A percentile compares a stretch with the other conserved stretches of the same genome.
These are phyloP conservation scores for Spizaetus ornatus DNA, from an alignment of 2,113 vertebrate species.

Conservation along the genomic window DNA sequence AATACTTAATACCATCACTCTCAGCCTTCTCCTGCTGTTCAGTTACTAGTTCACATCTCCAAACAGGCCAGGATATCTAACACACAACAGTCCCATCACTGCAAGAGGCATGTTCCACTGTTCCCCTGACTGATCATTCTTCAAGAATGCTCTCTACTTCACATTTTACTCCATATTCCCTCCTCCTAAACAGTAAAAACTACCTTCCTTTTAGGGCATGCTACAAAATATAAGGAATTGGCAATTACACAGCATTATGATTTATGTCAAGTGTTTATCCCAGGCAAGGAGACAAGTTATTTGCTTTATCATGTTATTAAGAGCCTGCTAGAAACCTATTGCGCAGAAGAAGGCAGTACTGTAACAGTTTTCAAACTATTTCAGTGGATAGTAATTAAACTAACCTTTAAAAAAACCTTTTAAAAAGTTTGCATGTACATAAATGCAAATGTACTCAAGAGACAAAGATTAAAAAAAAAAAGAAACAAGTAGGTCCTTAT, in stretches of 20 bases:
- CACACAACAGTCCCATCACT: fast-evolving
- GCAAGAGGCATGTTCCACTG: background rate
- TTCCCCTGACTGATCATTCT: background rate
- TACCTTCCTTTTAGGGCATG: background rate
- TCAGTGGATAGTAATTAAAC: background rate
- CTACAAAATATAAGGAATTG: background rate
- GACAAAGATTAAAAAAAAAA: background rate
- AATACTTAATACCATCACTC: background rate
- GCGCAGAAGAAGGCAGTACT: background rate
- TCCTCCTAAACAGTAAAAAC: background rate
- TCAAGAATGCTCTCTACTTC: background rate
- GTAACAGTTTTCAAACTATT: background rate
- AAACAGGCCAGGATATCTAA: background rate
- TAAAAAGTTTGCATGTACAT: background rate
- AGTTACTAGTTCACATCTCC: background rate
- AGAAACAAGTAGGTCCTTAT: background rate
- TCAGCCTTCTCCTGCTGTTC: background rate
- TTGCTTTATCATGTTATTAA: background rate
- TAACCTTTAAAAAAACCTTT: background rate
- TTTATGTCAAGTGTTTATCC: background rate
- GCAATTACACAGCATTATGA: background rate
- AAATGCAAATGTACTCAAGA: background rate
- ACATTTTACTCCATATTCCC: background rate
- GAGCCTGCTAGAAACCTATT: background rate
- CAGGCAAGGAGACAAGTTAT: background rate